Base-by-base conservation (phyloP, 2,113 vertebrate genomes). In the Archilochus colubris region DNA sequence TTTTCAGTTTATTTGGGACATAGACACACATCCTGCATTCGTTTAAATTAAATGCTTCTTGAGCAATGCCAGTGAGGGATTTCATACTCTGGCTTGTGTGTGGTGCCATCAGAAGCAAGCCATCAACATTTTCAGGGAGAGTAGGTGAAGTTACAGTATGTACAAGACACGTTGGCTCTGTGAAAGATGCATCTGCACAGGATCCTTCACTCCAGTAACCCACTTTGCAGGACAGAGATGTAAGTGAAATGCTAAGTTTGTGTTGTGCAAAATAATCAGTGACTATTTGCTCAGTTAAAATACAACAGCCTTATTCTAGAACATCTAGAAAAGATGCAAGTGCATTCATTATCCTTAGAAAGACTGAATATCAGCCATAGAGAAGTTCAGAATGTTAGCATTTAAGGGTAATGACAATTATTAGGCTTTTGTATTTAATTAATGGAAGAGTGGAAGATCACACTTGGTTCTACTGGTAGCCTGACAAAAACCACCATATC, bases 381-480 rank as follows among this genome's bases (percentile, higher is more conserved):
- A 70, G 31, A 23, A 63, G 66, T 88, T 86, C 82, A 75, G 43
- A 30, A 76, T 51, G 38, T 25, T 62, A 44, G 58, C 43, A 57
- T 82, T 68, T 46, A 84, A 90, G 64, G 91, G 90, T 79, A 91
- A 97, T 91, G 85, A 89, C 79, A 96, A 94, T 94, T 97, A 91
- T 95, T 85, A 74, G 51, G 69, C 68, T 96, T 95, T 86, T 76
- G 54, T 23, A 2, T 95, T 96, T 80, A 93, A 89, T 78, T 80
- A 79, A 88, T 70, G 91, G 86, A 87, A 89, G 83, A 89, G 87
- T 85, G 44, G 66, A 74, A 96, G 95, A 81, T 91, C 92, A 93
- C 91, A 74, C 75, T 79, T 57, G 81, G 58, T 62, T 51, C 51
- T 89, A 82, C 93, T 88, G 86, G 82, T 91, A 85, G 76, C 90